These are phyloP conservation scores for Urocolius indicus DNA, from an alignment of 2,113 vertebrate species.

Conservation along the genomic window DNA sequence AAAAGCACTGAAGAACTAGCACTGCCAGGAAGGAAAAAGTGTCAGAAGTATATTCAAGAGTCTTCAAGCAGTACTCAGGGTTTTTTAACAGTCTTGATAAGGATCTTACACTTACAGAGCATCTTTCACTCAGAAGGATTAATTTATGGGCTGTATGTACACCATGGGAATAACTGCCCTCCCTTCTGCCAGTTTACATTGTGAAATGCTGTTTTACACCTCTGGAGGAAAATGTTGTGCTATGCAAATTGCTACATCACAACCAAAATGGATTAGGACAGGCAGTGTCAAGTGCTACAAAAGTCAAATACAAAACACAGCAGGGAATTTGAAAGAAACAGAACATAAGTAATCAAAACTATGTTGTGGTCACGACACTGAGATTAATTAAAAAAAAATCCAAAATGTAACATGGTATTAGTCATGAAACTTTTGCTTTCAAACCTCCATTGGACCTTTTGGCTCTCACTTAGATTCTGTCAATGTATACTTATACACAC, in stretches of 20 bases:
- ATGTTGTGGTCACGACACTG: not conserved
- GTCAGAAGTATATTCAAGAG: conserved; percentile 21
- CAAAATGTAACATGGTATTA: not conserved
- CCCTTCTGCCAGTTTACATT: not conserved
- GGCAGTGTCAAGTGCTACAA: not conserved
- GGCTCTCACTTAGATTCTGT: not conserved
- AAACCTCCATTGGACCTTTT: not conserved
- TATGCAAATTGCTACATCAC: not conserved
- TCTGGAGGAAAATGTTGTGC: conserved; percentile 1
- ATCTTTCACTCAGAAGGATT: conserved; percentile 34
- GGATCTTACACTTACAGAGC: not conserved
- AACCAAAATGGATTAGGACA: not conserved
- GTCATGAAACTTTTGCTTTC: not conserved
- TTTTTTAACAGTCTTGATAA: not conserved
- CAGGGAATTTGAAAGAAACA: not conserved
- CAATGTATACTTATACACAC: not conserved
- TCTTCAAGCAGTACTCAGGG: not conserved
- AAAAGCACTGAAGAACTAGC: not conserved
- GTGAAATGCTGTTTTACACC: conserved; percentile 33
- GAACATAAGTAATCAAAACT: not conserved
- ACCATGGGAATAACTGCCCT: conserved; percentile 7
- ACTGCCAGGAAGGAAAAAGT: not conserved
- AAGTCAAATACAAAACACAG: not conserved
- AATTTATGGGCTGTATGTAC: not conserved
- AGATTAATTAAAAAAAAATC: not conserved